phyloP scores from a whole-genome alignment of 2,888 invertebrate genomes.

The Fabriciana adippe region DNA sequence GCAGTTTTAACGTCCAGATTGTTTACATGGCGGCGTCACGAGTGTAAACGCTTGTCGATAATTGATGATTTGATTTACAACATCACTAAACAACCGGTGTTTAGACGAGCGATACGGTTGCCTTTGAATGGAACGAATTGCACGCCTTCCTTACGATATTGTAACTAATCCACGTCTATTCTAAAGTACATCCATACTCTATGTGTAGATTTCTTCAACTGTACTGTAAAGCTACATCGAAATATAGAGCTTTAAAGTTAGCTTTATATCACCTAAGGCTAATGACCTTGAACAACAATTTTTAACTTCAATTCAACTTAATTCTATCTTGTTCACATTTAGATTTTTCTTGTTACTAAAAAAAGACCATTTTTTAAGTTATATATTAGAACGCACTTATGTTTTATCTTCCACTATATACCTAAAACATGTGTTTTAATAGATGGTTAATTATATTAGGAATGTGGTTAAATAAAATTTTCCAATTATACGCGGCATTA shows the following conservation, averaged over 20 bases:
- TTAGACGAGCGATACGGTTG: constrained; percentile 70
- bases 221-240: background rate
- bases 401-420: no score
- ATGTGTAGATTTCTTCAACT: background rate
- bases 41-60: constrained; percentile 81
- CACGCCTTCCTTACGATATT: constrained; percentile 48
- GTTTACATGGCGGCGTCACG: constrained; percentile 81
- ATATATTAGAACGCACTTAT: no score
- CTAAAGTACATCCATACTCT: background rate
- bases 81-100: constrained; percentile 81
- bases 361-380: no score
- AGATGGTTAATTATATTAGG: constrained; percentile 2
- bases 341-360: no score
- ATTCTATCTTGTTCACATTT: no score
- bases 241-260: background rate
- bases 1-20: constrained; percentile 77
- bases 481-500: constrained; percentile 31
- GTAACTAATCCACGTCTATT: constrained; percentile 20
- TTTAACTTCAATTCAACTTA: no score
- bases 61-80: constrained; percentile 82
- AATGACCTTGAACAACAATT: no score
- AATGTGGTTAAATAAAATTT: constrained; percentile 11
- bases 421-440: background rate
- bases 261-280: no score
- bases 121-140: constrained; percentile 65